A percentile compares a stretch with the other conserved stretches of the same genome.
Conservation (phyloP, 2,888 invertebrate species). For the Coecobrya sp. region DNA sequence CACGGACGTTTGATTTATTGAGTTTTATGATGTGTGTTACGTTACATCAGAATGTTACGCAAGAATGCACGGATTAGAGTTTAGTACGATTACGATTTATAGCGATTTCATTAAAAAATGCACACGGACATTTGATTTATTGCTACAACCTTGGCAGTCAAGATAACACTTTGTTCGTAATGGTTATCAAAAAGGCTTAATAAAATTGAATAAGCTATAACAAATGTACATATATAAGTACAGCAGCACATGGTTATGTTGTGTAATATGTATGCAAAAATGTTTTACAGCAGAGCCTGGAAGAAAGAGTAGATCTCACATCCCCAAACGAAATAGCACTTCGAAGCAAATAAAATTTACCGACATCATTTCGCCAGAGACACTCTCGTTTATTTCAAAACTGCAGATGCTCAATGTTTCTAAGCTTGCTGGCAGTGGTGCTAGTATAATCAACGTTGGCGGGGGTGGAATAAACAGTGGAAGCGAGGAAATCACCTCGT, state of each 20-base stretch:
- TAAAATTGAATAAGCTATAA: not conserved
- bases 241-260: not conserved
- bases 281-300: conserved; percentile 54
- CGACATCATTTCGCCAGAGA: conserved; percentile 69
- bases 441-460: conserved; percentile 55
- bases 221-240: too few species aligned
- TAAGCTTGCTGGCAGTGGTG: conserved; percentile 46
- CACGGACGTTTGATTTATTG: conserved; percentile 2
- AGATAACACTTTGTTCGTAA: not conserved
- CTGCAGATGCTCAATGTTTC: conserved; percentile 66
- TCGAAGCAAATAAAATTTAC: conserved; percentile 72
- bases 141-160: not conserved
- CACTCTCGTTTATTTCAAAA: conserved; percentile 69
- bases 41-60: too few species aligned
- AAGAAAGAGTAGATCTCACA: conserved; percentile 78
- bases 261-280: not conserved
- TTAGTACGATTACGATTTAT: too few species aligned
- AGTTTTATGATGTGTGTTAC: not conserved
- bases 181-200: not conserved
- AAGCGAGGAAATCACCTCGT: conserved; percentile 54
- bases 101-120: too few species aligned
- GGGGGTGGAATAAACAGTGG: conserved; percentile 32
- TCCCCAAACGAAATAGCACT: conserved; percentile 52
- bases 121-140: too few species aligned
- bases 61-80: too few species aligned